A percentile compares a stretch with the other conserved stretches of the same genome.
phyloP scores from a whole-genome alignment of 1,140 invertebrate genomes.

The Dinoponera quadriceps region DNA sequence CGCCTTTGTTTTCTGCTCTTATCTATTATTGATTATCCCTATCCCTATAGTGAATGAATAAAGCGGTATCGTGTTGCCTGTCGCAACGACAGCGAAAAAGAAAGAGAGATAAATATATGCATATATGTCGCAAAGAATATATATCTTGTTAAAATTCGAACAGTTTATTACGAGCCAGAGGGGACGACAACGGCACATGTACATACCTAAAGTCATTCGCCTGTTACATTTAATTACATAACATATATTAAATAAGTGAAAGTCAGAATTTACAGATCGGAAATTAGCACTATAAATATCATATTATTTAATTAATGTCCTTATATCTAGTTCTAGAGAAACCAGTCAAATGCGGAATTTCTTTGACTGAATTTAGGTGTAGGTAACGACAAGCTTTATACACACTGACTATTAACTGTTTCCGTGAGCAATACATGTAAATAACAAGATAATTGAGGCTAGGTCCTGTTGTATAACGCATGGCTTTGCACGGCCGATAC shows the following conservation, averaged over 20 bases:
- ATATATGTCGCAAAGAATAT: conserved; percentile 2
- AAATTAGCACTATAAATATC: conserved; percentile 76
- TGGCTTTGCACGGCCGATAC: conserved; percentile 39
- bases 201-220: conserved; percentile 62
- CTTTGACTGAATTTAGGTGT: conserved; percentile 66
- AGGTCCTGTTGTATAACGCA: conserved; percentile 51
- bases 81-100: too few relatives aligned
- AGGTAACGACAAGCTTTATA: conserved; percentile 71
- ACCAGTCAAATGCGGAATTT: conserved; percentile 73
- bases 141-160: conserved; percentile 75
- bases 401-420: conserved; percentile 70
- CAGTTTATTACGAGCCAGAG: conserved; percentile 78
- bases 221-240: conserved; percentile 74
- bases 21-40: background rate
- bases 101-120: background rate
- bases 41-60: background rate
- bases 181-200: conserved; percentile 71
- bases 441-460: conserved; percentile 65
- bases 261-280: conserved; percentile 77
- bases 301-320: conserved; percentile 76
- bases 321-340: conserved; percentile 72
- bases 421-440: conserved; percentile 54
- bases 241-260: conserved; percentile 75
- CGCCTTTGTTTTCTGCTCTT: too few relatives aligned
- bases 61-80: background rate